These are phyloP conservation scores for Dolichopus griseipennis DNA, from an alignment of 2,888 invertebrate genomes.

Conservation along the genomic window DNA sequence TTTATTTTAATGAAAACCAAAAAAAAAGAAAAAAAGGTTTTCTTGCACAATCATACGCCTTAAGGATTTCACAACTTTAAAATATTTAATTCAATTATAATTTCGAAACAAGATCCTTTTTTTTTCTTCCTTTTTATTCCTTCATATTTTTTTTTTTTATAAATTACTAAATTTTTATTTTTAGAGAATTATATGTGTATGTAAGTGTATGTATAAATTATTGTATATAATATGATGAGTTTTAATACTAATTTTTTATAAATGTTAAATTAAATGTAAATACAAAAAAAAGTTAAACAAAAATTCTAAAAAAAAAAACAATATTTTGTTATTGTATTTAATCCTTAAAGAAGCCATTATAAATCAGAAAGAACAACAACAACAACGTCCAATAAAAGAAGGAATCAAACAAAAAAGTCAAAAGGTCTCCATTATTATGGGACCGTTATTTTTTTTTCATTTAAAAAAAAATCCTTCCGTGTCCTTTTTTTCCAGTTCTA, in stretches of 20 bases:
- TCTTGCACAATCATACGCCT: background rate
- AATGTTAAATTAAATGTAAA: conserved; percentile 6
- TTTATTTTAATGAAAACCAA: no score
- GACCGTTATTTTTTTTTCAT: background rate
- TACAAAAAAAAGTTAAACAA: background rate
- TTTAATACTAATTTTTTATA: background rate
- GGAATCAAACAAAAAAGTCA: background rate
- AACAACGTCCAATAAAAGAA: no score
- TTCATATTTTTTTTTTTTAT: background rate
- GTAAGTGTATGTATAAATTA: no score
- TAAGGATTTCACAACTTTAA: background rate
- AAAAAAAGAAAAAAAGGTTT: no score
- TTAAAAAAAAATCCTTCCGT: background rate
- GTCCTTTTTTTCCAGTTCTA: background rate
- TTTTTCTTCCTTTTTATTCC: background rate
- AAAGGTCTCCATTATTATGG: background rate
- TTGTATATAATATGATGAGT: background rate
- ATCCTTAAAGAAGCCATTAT: background rate
- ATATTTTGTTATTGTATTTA: background rate
- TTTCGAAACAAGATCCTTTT: background rate
- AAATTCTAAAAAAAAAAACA: no score
- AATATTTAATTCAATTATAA: conserved; percentile 1
- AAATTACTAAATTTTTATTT: no score
- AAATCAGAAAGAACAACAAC: background rate
- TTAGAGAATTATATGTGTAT: no score